Conservation (phyloP, 2,797 vertebrate genomes). For the Rhyacichthys aspro region DNA sequence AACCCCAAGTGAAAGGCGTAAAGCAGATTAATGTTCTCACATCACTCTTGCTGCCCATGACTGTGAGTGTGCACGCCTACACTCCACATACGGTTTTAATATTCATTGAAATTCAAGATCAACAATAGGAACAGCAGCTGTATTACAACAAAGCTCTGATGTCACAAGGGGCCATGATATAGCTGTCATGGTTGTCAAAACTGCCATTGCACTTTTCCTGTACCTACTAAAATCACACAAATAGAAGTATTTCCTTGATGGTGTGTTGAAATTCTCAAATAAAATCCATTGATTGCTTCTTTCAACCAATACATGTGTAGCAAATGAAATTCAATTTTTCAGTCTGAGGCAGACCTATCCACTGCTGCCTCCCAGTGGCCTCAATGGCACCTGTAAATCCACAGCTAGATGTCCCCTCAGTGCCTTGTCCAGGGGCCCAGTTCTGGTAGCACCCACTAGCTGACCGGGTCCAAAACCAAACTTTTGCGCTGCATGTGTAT, state of each 20-base stretch:
- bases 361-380: slow-evolving; percentile 75
- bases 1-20: slow-evolving; percentile 65
- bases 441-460: slow-evolving; percentile 67
- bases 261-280: background rate
- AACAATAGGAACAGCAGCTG: slow-evolving; percentile 64
- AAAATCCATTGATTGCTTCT: background rate
- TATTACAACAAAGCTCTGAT: slow-evolving; percentile 49
- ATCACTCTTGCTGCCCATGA: slow-evolving; percentile 66
- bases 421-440: slow-evolving; percentile 63
- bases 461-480: slow-evolving; percentile 74
- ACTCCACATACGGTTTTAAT: slow-evolving; percentile 46
- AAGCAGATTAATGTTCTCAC: slow-evolving; percentile 76
- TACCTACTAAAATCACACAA: background rate
- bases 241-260: background rate
- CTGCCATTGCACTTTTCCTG: background rate
- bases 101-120: slow-evolving; percentile 55
- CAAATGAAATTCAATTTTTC: slow-evolving; percentile 72
- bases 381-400: slow-evolving; percentile 62
- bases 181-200: background rate
- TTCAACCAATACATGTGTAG: slow-evolving; percentile 32
- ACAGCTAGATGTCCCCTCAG: slow-evolving; percentile 42
- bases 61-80: slow-evolving; percentile 64
- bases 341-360: slow-evolving; percentile 62
- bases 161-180: slow-evolving; percentile 17
- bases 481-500: slow-evolving; percentile 66